Base-by-base conservation (phyloP, 2,888 invertebrate genomes). In the Nemurella pictetii region DNA sequence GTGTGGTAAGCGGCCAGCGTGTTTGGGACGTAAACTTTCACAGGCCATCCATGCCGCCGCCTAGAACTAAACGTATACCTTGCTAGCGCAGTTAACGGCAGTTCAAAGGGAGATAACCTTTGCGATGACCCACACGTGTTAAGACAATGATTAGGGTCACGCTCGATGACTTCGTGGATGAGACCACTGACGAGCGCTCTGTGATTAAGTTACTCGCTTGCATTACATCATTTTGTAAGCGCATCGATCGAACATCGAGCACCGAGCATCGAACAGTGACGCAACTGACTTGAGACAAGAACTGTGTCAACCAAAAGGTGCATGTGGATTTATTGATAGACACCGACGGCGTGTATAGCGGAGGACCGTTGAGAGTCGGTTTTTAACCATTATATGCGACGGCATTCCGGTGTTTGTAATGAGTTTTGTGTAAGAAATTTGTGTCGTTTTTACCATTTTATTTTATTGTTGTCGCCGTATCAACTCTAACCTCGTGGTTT, bases 81-180 rank as follows among this genome's bases (percentile, higher is more conserved):
- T 15, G 25, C 55, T 55, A 55, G 20, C 75, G 5, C 28, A 9
- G 26, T 0, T 75, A 75, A 75, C 75, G 75, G 75, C 27, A 75
- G 75, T 75, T 75, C 27, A 27, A 75, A 28, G 12, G 15, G 27
- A 26, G 75, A 26, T 75, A 75, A 75, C 75, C 75, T 75, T n/a
- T 75, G 7, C 1, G 28, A 26, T 75, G 75, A 75, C 75, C 75
- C 75, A 27, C 75, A 75, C 75, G 26, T 75, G 28, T 75, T 75
- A 28, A 75, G 75, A 75, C 75, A 75, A 27, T 75, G 75, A 75
- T 75, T 75, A 75, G 28, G 75, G 75, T 28, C 75, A 75, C 20
- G 55, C 55, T 55, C 2, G 55, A 55, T 55, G 55, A 55, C 55
- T 55, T 55, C 55, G 55, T 20, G 20, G 55, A 12, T 12, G 32